Evolutionary conservation across 2,113 vertebrate genomes (phyloP), one percentile per base, ranked within the genome.

Genomic region (Rana temporaria): DNA sequence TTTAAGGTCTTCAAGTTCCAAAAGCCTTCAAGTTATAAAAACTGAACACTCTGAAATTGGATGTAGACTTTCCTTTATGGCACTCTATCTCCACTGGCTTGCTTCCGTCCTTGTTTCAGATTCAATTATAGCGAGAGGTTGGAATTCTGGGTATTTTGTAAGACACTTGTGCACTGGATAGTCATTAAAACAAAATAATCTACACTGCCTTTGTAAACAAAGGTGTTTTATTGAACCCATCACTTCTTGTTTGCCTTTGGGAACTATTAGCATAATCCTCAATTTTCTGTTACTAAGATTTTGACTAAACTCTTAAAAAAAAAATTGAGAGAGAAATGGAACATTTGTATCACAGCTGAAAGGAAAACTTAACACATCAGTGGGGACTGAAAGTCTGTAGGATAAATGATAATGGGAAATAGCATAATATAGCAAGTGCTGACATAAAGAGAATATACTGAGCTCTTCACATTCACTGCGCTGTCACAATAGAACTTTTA

Each of bases 211-310:
- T 81, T 64, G 32, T 62, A 81, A 70, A n/a, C 32, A 24, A 52
- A 69, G n/a, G 56, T 30, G 52, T 60, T 80, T 80, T 80, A 71
- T 80, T 55, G 78, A 79, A 48, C 64, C 66, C 69, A 66, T 80
- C 78, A 80, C 32, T 52, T 70, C 55, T 62, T 52, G 20, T 70
- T 80, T 71, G 22, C 56, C 32, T 3, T 19, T 30, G 30, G 59
- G 60, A 55, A 15, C 69, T 14, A 73, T 81, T 81, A 81, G 52
- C 79, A 80, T 71, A 80, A 70, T 62, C 56, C 22, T 80, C 38
- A 63, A 38, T 71, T 68, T 79, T 70, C n/a, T 42, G 16, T 70
- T 60, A 62, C n/a, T 59, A 22, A 70, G 20, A 70, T 11, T 79
- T 59, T 55, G 26, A 18, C 69, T 30, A 79, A 79, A 79, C 24